A percentile compares a stretch with the other conserved stretches of the same genome.
Conservation (phyloP, 2,888 invertebrate genomes). For the Griposia aprilina region DNA sequence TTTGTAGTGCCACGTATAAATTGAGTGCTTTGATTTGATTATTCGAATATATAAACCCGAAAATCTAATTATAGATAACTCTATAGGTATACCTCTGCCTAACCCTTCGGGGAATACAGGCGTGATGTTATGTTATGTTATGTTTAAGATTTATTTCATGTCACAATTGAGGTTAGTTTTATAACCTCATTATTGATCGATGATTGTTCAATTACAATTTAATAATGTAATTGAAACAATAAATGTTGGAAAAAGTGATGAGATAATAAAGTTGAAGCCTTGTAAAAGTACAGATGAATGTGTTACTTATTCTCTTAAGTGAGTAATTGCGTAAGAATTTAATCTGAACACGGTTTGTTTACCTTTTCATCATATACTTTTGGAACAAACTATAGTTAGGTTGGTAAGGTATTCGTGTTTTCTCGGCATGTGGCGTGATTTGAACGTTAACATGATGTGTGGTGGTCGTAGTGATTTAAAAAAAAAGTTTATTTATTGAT, state of each 20-base stretch:
- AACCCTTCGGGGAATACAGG: no score
- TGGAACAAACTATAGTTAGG: not conserved
- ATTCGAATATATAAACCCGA: not conserved
- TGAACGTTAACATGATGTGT: not conserved
- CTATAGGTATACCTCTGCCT: no score
- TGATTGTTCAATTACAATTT: not conserved
- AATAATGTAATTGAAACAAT: not conserved
- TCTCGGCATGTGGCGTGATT: slow-evolving; percentile 15
- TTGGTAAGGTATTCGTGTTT: slow-evolving; percentile 2
- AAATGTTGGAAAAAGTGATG: not conserved
- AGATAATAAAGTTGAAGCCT: not conserved
- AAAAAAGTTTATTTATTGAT: no score
- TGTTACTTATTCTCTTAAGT: not conserved
- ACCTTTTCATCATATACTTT: not conserved
- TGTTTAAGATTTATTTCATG: not conserved
- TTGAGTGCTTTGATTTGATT: not conserved
- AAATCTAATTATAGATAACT: not conserved
- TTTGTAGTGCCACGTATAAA: not conserved
- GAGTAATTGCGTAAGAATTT: not conserved
- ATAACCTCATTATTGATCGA: no score
- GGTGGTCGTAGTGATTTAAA: not conserved
- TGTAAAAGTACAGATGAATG: not conserved
- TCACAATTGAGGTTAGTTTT: not conserved
- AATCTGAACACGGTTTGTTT: not conserved
- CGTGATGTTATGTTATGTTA: no score